These are phyloP conservation scores for Taphrorychus bicolor DNA, from an alignment of 2,888 invertebrate genomes.

Conservation along the genomic window DNA sequence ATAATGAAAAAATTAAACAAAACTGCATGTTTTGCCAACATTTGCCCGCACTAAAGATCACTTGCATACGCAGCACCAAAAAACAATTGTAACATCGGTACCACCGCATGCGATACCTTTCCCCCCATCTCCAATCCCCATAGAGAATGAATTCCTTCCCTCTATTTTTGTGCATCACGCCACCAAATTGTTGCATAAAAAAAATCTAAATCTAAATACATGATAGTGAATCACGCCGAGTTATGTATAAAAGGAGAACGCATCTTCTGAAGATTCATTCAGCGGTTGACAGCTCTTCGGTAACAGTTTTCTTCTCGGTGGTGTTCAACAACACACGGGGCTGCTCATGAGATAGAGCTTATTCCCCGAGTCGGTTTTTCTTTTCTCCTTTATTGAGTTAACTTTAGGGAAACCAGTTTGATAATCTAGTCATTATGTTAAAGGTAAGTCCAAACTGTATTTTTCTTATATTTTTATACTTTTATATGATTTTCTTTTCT, in stretches of 20 bases:
- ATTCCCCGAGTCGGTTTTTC: background rate
- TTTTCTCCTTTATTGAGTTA: too few relatives aligned
- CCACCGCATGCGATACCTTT: background rate
- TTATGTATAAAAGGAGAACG: constrained; percentile 56
- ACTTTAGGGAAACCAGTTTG: background rate
- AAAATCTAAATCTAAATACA: constrained; percentile 55
- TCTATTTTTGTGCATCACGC: constrained; percentile 29
- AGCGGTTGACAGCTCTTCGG: constrained; percentile 46
- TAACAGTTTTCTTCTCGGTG: constrained; percentile 11
- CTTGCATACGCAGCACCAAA: background rate
- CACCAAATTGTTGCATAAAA: constrained; percentile 53
- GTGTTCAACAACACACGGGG: background rate
- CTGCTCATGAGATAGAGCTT: background rate
- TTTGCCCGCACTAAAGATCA: background rate
- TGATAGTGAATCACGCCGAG: constrained; percentile 58
- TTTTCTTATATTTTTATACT: background rate
- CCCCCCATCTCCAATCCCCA: constrained; percentile 22
- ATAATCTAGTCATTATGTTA: constrained; percentile 11
- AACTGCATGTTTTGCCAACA: too few relatives aligned
- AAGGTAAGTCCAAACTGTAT: constrained; percentile 7
- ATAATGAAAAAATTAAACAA: too few relatives aligned
- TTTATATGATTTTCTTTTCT: too few relatives aligned
- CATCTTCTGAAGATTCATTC: constrained; percentile 54
- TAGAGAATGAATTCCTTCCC: constrained; percentile 42
- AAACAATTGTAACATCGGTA: background rate